These are phyloP conservation scores for Pteronotus mesoamericanus DNA, from an alignment of 2,797 vertebrate genomes.

Conservation along the genomic window DNA sequence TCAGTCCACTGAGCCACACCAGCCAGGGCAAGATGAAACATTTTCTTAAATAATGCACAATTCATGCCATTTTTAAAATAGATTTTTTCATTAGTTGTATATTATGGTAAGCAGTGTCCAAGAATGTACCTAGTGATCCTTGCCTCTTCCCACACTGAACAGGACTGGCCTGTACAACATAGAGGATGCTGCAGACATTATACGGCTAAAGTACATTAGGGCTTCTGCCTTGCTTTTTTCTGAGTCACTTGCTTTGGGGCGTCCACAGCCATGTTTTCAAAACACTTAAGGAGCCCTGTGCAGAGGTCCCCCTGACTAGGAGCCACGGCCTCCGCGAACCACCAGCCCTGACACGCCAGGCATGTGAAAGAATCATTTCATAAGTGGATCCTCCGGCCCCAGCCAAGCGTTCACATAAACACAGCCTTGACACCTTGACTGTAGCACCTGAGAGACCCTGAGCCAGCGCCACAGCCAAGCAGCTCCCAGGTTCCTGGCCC, in stretches of 20 bases:
- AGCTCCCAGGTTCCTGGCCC: not conserved
- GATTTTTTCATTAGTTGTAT: not conserved
- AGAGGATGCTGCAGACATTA: not conserved
- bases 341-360: not conserved
- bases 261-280: not conserved
- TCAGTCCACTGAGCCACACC: no score
- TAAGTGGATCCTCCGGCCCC: not conserved
- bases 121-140: not conserved
- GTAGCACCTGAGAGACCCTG: not conserved
- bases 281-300: not conserved
- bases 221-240: not conserved
- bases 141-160: not conserved
- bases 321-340: not conserved
- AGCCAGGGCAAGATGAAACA: no score
- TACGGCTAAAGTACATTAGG: not conserved
- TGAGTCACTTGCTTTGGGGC: not conserved
- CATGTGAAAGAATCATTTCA: not conserved
- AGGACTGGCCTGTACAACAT: not conserved
- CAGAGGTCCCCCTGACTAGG: not conserved
- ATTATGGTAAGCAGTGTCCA: not conserved
- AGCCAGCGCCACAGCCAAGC: not conserved
- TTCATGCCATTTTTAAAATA: not conserved
- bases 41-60: not conserved
- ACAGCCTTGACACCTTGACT: not conserved
- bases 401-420: not conserved